phyloP scores from a whole-genome alignment of 2,888 invertebrate species.

The Tachina fera region DNA sequence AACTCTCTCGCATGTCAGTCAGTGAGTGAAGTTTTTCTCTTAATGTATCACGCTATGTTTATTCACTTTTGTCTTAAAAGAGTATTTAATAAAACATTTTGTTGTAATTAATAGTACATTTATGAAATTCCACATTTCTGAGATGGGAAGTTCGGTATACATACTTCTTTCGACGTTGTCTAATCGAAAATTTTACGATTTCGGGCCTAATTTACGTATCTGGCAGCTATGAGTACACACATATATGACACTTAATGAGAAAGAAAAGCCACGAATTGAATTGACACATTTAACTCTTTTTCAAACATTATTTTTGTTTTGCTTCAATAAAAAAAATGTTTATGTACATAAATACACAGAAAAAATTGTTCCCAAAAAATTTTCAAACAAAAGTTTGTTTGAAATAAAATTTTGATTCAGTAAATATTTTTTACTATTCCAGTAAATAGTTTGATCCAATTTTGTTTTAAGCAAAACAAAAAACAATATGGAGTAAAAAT shows the following conservation, averaged over 20 bases:
- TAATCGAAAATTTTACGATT: too few relatives aligned
- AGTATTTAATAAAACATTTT: conserved; percentile 24
- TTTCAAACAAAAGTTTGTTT: too few relatives aligned
- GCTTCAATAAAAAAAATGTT: not conserved
- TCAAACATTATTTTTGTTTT: conserved; percentile 15
- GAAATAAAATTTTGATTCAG: too few relatives aligned
- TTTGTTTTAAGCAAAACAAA: too few relatives aligned
- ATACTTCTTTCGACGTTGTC: not conserved
- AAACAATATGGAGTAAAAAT: too few relatives aligned
- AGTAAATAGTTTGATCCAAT: too few relatives aligned
- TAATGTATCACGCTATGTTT: too few relatives aligned
- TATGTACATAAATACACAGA: not conserved
- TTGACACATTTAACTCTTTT: conserved; percentile 59
- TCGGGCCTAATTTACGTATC: too few relatives aligned
- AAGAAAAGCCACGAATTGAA: conserved; percentile 53
- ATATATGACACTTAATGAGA: conserved; percentile 49
- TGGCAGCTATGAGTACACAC: not conserved
- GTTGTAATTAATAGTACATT: conserved; percentile 15
- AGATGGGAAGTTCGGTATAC: not conserved
- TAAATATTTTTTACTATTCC: too few relatives aligned
- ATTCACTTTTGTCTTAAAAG: conserved; percentile 12
- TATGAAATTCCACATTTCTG: not conserved
- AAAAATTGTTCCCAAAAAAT: too few relatives aligned
- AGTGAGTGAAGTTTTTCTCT: conserved; percentile 1
- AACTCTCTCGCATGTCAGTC: not conserved